Base-by-base conservation (phyloP, 2,113 vertebrate species). In the Lophochroa leadbeateri region DNA sequence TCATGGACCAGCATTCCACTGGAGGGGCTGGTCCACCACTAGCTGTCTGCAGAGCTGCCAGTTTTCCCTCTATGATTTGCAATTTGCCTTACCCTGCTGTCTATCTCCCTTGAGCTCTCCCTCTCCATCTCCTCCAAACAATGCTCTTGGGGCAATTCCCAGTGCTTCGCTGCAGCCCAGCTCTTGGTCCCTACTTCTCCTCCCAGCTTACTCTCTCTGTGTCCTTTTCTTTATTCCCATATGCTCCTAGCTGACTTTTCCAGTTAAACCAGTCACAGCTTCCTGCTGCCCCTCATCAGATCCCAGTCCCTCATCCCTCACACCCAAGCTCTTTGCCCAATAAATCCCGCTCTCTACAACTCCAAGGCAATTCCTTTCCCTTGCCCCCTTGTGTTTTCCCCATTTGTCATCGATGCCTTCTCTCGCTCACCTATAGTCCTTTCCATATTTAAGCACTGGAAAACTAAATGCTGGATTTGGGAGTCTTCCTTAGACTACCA, bases 1-100 rank as follows among this genome's bases (percentile, higher is more conserved):
- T 24, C 17, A 28, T n/a, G 33, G 29, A 79, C 17, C 43, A 71
- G 65, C 41, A 13, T 65, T 61, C 33, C n/a, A 49, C 10, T 1
- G 0, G 17, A 31, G 55, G 17, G 35, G 6, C 43, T 64, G 23
- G 7, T 31, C 29, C 29, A 53, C 17, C 1, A 0, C 72, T 47
- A 60, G 47, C 4, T 43, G 33, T 19, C 63, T n/a, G 39, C 25
- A 21, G 27, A 7, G 14, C 35, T 39, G 12, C 24, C 37, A 31
- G 29, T 37, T 81, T 61, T 24, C 10, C 24, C 50, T 13, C 33
- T 33, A 25, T 17, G 25, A 5, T 69, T 17, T 0, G 0, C 27
- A 68, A 17, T 70, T 1, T 1, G 31, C 24, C 39, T 84, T 43
- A 70, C 17, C 18, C 24, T 37, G 8, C 29, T 47, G 19, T 57